Evolutionary conservation across 2,797 vertebrate species (phyloP).

Genomic region (Triplophysa yarkandensis): DNA sequence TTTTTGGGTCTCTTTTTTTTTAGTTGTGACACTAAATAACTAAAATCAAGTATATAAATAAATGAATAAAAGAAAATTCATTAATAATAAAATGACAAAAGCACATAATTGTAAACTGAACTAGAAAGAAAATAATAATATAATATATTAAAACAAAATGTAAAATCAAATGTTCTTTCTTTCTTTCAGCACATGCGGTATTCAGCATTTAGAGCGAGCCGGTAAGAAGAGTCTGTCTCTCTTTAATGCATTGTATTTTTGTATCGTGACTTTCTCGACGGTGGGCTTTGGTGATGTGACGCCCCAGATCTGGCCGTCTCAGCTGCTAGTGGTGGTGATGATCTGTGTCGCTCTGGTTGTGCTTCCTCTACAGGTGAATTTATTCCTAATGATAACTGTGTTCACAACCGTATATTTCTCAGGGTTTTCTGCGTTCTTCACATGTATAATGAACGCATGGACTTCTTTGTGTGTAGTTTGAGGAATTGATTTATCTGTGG

Average conservation of each 20-base stretch:
- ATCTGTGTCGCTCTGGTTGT: conserved; percentile 85
- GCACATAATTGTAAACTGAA: too few species aligned
- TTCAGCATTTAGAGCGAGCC: conserved; percentile 83
- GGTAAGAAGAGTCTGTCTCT: conserved; percentile 76
- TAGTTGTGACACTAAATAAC: too few species aligned
- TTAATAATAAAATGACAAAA: too few species aligned
- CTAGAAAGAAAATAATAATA: too few species aligned
- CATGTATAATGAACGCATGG: too few species aligned
- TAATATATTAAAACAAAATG: too few species aligned
- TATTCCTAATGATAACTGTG: too few species aligned
- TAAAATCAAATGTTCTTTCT: neutral
- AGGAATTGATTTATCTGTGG: conserved; percentile 84
- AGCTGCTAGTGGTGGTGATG: conserved; percentile 85
- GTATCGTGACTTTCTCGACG: conserved; percentile 86
- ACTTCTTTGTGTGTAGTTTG: conserved; percentile 70
- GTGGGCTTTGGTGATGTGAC: conserved; percentile 85
- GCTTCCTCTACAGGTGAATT: conserved; percentile 82
- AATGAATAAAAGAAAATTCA: too few species aligned
- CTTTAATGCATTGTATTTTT: conserved; percentile 84
- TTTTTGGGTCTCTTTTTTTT: too few species aligned
- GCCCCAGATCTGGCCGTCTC: conserved; percentile 83
- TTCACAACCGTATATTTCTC: neutral
- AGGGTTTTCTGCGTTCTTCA: neutral
- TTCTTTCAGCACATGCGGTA: conserved; percentile 74
- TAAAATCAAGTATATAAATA: too few species aligned